phyloP scores from a whole-genome alignment of 2,113 vertebrate genomes.

The Cephalopholis sonnerati region DNA sequence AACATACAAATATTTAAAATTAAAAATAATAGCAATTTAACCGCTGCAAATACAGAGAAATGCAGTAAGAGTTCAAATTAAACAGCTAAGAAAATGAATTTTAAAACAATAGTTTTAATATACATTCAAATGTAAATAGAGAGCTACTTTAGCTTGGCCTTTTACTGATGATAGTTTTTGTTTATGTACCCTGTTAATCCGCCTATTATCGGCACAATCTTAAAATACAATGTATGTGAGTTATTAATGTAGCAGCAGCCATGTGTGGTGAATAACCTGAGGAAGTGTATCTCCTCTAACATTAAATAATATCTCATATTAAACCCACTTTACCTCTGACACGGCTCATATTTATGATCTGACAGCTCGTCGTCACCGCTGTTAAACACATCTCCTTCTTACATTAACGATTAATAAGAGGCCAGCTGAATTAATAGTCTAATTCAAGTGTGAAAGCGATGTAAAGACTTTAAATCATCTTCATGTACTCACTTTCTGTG shows the following conservation, averaged over 20 bases:
- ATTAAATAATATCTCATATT: neutral
- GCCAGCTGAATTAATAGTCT: fast-evolving
- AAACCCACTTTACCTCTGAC: neutral
- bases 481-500: conserved; percentile 39
- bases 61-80: neutral
- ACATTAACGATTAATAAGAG: neutral
- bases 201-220: neutral
- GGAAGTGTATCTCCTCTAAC: neutral
- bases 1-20: neutral
- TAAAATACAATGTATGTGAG: neutral
- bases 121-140: no score
- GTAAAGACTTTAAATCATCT: neutral
- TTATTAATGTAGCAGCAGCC: neutral
- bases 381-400: neutral
- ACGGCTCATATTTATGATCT: neutral
- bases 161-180: no score
- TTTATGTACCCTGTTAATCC: neutral
- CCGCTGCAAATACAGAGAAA: neutral
- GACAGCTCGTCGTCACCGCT: neutral
- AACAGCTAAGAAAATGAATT: neutral
- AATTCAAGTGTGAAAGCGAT: neutral
- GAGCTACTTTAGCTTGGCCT: neutral
- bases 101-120: neutral
- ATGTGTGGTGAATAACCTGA: neutral
- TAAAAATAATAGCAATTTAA: neutral